phyloP scores from a whole-genome alignment of 2,888 invertebrate genomes.

The Phengaris arion region DNA sequence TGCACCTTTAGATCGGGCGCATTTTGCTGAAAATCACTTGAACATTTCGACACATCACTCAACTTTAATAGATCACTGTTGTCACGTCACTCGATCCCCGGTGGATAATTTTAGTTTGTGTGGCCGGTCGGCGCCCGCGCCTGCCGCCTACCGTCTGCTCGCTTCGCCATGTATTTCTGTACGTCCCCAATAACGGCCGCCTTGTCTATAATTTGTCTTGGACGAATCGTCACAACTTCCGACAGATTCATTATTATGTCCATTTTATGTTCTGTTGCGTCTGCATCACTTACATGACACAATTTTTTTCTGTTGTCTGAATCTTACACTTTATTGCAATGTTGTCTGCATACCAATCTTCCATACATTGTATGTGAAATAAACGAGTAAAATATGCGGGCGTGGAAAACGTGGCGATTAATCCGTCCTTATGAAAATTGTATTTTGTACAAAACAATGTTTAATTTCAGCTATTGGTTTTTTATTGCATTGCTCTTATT shows the following conservation, averaged over 20 bases:
- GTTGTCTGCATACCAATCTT: no score
- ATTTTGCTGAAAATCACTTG: slow-evolving; percentile 33
- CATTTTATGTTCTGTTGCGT: slow-evolving; percentile 7
- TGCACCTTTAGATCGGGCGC: slow-evolving; percentile 39
- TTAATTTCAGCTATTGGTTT: no score
- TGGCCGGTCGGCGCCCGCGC: slow-evolving; percentile 64
- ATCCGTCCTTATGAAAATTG: not conserved
- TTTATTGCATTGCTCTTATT: no score
- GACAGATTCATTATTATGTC: slow-evolving; percentile 56
- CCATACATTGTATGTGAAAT: not conserved
- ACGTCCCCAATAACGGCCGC: slow-evolving; percentile 74
- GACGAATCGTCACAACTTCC: slow-evolving; percentile 74
- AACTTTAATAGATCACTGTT: slow-evolving; percentile 58
- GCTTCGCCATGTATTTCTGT: slow-evolving; percentile 74
- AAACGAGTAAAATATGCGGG: not conserved
- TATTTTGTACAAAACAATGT: not conserved
- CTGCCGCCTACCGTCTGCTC: slow-evolving; percentile 70
- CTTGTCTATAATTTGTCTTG: slow-evolving; percentile 75
- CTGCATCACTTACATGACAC: not conserved
- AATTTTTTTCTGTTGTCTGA: no score
- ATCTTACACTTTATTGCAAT: not conserved
- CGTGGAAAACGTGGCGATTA: not conserved
- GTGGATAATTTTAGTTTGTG: slow-evolving; percentile 71
- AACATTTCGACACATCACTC: slow-evolving; percentile 60
- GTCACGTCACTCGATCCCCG: slow-evolving; percentile 68